A percentile compares a stretch with the other conserved stretches of the same genome.
phyloP scores from a whole-genome alignment of 2,888 invertebrate species.

The Sacculina carcini region DNA sequence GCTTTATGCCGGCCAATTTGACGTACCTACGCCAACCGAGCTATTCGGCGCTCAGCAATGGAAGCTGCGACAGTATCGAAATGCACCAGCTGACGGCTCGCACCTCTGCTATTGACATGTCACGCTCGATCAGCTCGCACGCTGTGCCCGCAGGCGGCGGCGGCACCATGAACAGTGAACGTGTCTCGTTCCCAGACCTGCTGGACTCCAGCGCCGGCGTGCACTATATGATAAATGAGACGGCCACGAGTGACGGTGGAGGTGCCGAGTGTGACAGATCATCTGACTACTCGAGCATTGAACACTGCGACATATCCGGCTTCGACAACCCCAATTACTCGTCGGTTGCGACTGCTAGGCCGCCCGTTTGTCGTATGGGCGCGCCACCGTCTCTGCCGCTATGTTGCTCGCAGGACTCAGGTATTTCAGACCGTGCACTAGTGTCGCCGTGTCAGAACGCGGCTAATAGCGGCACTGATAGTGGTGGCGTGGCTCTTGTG shows the following conservation, averaged over 20 bases:
- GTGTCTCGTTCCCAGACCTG: constrained; percentile 8
- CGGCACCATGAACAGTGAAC: constrained; percentile 4
- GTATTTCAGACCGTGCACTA: neutral
- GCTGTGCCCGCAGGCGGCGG: constrained; percentile 25
- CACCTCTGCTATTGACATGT: constrained; percentile 17
- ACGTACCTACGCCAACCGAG: constrained; percentile 37
- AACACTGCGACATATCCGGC: neutral
- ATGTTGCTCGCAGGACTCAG: neutral
- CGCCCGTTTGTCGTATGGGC: too few species aligned
- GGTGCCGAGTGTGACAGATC: neutral
- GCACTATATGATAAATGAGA: too few species aligned
- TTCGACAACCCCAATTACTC: neutral
- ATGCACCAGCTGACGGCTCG: neutral
- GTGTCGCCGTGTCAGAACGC: neutral
- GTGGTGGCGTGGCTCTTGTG: too few species aligned
- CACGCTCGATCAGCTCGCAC: constrained; percentile 24
- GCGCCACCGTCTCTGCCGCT: neutral
- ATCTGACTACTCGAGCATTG: neutral
- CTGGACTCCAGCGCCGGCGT: neutral
- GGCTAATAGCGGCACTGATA: too few species aligned
- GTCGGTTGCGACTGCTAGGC: neutral
- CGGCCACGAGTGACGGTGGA: too few species aligned
- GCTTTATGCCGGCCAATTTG: constrained; percentile 38
- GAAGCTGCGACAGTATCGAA: constrained; percentile 34
- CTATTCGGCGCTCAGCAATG: constrained; percentile 37